Base-by-base conservation (phyloP, 2,888 invertebrate species). In the Drosophila sordidula region DNA sequence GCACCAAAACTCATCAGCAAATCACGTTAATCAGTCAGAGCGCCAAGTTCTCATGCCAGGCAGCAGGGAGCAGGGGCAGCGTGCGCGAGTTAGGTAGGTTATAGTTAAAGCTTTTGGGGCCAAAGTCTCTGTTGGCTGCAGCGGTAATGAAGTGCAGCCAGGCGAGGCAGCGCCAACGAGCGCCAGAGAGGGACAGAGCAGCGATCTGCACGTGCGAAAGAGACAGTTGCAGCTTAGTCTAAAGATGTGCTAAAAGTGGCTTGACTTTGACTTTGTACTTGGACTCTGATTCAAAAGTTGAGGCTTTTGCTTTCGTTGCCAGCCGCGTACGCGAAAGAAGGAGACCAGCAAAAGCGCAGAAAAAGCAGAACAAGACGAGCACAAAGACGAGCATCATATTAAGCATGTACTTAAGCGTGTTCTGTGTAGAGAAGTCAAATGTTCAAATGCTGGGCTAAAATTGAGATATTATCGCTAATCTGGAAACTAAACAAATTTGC, bases 21-120 rank as follows among this genome's bases (percentile, higher is more conserved):
- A 80, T 80, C 80, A 77, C 71, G 77, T 80, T 80, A 83, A 83
- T 78, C 80, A 78, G 75, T 74, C 59, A 49, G 45, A 72, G 73
- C 64, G 55, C 58, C 56, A 76, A 75, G 72, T 76, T 75, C 67
- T 63, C 42, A 32, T 18, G 36, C 39, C 58, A 25, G 29, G 34
- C 5, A 26, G 18, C 12, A 16, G 16, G 11, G 12, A 36, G 25
- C 9, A 16, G 3, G 3, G 18, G 3, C 11, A 9, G 38, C 41
- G 34, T 6, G 26, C 25, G 45, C 4, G 8, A 12, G 38, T 34
- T 25, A 38, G 71, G 34, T 49, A 50, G 71, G 52, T 52, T 66
- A 56, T 75, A 66, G 71, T 59, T 56, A 55, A 70, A 38, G 44
- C 72, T 62, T 76, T 74, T 72, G 56, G 72, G 67, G 77, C 50